Evolutionary conservation across 2,113 vertebrate species (phyloP).

Genomic region (Fulica atra): DNA sequence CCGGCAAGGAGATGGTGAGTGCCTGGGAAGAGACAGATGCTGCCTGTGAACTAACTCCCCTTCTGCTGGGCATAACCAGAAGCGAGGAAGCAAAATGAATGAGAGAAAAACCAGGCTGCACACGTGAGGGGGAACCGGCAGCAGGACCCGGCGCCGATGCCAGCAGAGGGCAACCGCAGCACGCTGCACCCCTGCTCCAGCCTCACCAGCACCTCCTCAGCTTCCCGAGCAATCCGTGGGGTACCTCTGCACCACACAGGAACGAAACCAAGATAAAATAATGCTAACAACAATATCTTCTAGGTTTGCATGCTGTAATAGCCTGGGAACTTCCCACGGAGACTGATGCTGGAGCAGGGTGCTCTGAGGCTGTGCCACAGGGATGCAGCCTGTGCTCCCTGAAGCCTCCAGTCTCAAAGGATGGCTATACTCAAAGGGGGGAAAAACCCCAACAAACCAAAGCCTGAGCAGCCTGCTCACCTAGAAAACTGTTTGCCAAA

Average conservation of each 20-base stretch:
- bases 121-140: fast-evolving
- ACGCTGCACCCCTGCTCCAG: fast-evolving
- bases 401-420: background rate
- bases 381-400: background rate
- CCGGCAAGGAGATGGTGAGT: fast-evolving
- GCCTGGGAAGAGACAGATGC: background rate
- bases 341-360: background rate
- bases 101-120: background rate
- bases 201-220: background rate
- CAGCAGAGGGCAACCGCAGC: slow-evolving; percentile 26
- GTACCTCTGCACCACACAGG: background rate
- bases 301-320: background rate
- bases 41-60: background rate
- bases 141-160: fast-evolving
- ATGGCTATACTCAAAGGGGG: background rate
- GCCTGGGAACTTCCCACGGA: background rate
- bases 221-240: background rate
- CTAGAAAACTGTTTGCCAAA: background rate
- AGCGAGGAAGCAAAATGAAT: background rate
- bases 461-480: background rate
- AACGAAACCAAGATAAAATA: too few relatives aligned
- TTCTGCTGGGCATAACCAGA: background rate
- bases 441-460: background rate
- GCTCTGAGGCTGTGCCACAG: background rate
- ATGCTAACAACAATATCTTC: too few relatives aligned